phyloP scores from a whole-genome alignment of 2,888 invertebrate genomes.

The Nymphalis polychloros region DNA sequence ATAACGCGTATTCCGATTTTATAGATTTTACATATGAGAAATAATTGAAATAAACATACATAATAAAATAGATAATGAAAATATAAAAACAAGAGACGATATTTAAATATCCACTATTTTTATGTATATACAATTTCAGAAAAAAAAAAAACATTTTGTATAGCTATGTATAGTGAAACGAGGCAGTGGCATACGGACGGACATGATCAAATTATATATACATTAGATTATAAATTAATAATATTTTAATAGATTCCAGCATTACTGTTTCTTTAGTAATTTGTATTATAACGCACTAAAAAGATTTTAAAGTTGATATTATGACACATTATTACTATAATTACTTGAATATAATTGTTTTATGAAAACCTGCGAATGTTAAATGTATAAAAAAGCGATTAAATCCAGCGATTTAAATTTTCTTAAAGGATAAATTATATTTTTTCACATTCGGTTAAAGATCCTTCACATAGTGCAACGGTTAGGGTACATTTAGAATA shows the following conservation, averaged over 20 bases:
- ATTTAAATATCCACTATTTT: background rate
- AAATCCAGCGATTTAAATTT: conserved; percentile 23
- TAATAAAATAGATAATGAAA: no score
- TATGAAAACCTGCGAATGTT: no score
- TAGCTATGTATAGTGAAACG: background rate
- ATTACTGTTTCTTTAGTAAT: no score
- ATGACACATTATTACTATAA: background rate
- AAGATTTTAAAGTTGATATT: background rate
- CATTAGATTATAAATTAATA: no score
- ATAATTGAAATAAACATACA: no score
- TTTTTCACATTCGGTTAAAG: background rate
- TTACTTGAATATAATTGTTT: background rate
- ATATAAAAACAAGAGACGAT: background rate
- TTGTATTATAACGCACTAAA: no score
- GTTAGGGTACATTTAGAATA: conserved; percentile 26
- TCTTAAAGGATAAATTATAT: background rate
- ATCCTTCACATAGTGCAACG: conserved; percentile 11
- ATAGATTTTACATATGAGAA: no score
- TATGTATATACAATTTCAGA: background rate
- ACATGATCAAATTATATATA: background rate
- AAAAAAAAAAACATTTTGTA: background rate
- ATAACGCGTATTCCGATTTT: no score
- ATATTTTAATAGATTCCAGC: no score
- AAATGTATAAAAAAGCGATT: background rate
- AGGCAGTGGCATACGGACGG: conserved; percentile 6